phyloP scores from a whole-genome alignment of 2,797 vertebrate genomes.

The Zalophus californianus region DNA sequence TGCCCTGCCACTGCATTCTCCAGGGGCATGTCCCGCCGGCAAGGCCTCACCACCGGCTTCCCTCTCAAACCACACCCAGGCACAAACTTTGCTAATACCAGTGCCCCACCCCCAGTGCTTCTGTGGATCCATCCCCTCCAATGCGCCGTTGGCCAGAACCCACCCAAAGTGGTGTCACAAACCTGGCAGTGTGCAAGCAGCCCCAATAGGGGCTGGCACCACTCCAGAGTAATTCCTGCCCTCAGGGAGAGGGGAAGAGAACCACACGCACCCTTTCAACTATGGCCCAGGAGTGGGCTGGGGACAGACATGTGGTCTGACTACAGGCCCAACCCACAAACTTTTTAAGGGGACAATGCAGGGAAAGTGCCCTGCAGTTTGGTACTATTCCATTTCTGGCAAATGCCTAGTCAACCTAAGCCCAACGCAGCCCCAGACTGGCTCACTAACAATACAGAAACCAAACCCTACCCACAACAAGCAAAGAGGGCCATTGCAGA shows the following conservation, averaged over 20 bases:
- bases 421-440: background rate
- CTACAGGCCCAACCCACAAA: background rate
- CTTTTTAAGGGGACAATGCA: background rate
- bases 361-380: background rate
- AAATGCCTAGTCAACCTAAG: background rate
- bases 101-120: background rate
- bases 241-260: background rate
- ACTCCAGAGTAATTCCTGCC: background rate
- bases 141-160: background rate
- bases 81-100: background rate
- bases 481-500: background rate
- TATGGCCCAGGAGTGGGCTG: background rate
- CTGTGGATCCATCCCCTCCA: background rate
- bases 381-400: background rate
- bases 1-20: background rate
- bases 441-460: background rate
- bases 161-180: background rate
- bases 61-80: background rate
- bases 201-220: background rate
- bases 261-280: background rate
- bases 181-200: background rate
- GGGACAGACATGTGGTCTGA: background rate
- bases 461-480: background rate
- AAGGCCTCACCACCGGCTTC: background rate
- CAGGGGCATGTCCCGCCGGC: background rate